phyloP scores from a whole-genome alignment of 2,888 invertebrate genomes.

The Drosophila demipolita region DNA sequence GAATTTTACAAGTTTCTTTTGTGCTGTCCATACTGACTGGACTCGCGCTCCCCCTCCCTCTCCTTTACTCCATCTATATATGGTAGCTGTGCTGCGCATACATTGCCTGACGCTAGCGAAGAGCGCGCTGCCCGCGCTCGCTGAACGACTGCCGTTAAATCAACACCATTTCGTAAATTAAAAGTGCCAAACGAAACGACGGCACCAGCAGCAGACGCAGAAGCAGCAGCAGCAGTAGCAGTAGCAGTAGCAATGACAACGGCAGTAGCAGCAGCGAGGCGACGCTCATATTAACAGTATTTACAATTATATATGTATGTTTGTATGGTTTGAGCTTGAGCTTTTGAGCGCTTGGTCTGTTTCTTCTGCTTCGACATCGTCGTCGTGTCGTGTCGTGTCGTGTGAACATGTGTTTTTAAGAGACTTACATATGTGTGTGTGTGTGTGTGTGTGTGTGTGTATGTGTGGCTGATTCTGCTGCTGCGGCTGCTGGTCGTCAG shows the following conservation, averaged over 20 bases:
- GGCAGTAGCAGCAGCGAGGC: conserved; percentile 30
- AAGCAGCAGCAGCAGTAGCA: conserved; percentile 15
- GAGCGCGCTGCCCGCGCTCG: conserved; percentile 30
- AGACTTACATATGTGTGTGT: conserved; percentile 17
- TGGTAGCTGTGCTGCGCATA: not conserved
- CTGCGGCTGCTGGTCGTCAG: conserved; percentile 15
- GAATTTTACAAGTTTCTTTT: conserved; percentile 66
- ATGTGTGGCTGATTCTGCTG: conserved; percentile 5
- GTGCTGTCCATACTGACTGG: conserved; percentile 32
- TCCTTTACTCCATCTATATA: not conserved
- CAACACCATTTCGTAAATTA: conserved; percentile 83
- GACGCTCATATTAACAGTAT: conserved; percentile 72
- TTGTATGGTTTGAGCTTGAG: conserved; percentile 9
- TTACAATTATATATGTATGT: conserved; percentile 68
- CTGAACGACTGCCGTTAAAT: conserved; percentile 71
- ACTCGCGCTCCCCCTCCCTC: not conserved
- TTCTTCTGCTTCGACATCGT: not conserved
- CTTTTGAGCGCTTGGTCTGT: conserved; percentile 1
- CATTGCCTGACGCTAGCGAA: conserved; percentile 20
- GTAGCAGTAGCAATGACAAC: conserved; percentile 21
- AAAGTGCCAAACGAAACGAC: conserved; percentile 72
- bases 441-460: conserved; percentile 6
- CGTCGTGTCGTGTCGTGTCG: conserved; percentile 7
- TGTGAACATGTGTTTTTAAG: conserved; percentile 42
- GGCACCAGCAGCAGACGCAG: conserved; percentile 17